A percentile compares a stretch with the other conserved stretches of the same genome.
phyloP scores from a whole-genome alignment of 2,888 invertebrate genomes.

The Strigamia transsilvanica region DNA sequence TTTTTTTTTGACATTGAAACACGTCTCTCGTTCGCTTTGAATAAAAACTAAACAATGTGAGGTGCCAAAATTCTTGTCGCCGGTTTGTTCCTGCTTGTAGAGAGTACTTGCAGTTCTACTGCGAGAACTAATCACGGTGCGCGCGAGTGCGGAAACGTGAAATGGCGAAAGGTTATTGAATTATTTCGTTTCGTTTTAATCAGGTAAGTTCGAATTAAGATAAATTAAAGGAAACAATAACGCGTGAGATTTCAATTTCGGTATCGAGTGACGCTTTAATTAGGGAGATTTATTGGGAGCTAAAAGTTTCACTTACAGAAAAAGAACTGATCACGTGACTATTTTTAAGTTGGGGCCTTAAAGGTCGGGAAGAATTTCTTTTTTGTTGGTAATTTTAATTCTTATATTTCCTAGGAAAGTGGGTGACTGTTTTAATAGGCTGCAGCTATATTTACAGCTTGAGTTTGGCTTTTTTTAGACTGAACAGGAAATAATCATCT shows the following conservation, averaged over 20 bases:
- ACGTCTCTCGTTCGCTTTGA: constrained; percentile 4
- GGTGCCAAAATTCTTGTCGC: constrained; percentile 42
- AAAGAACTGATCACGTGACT: no score
- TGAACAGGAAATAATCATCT: not conserved
- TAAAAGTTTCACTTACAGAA: no score
- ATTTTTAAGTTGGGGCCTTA: no score
- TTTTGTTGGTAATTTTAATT: no score
- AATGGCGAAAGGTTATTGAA: not conserved
- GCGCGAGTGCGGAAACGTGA: not conserved
- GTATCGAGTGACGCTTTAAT: not conserved
- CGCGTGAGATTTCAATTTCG: not conserved
- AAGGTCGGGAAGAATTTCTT: no score
- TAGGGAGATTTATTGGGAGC: not conserved
- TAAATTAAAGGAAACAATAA: not conserved
- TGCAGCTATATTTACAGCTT: not conserved
- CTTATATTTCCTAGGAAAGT: not conserved
- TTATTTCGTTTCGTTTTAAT: not conserved
- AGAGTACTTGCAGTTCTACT: not conserved
- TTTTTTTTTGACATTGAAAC: constrained; percentile 5
- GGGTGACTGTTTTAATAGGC: not conserved
- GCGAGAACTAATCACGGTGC: not conserved
- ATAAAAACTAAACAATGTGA: constrained; percentile 25
- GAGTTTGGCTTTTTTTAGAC: not conserved
- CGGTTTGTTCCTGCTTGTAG: not conserved
- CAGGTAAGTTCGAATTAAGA: not conserved